Evolutionary conservation across 2,797 vertebrate genomes (phyloP), one percentile per base, ranked within the genome.

Genomic region (Lophura swinhoii): DNA sequence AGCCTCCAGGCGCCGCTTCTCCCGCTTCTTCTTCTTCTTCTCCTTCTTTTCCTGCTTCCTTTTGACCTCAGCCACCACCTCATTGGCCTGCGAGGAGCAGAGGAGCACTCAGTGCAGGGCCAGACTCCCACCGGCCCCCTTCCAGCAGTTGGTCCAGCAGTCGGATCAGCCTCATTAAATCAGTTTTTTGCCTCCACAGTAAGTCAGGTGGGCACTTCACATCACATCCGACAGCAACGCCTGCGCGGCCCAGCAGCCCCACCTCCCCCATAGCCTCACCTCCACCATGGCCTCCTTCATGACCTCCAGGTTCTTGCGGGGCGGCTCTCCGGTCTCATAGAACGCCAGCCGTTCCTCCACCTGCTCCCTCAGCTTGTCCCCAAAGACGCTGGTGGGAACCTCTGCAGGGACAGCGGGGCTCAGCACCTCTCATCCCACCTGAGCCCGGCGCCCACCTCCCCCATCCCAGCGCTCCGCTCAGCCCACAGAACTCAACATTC

Each of bases 101-200:
- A 14, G 35, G 11, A 18, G 31, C n/a, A 5, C 6, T 71, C 28
- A 21, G 16, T 4, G 1, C 7, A 2, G 7, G 11, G n/a, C 8
- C 2, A 2, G 7, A 5, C 2, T 6, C 64, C 49, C 22, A 2
- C 35, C 41, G 53, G 1, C 53, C 18, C 29, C 10, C 7, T 12
- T 12, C 23, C 26, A 14, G 0, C 5, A 20, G 37, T 37, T 37
- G 37, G 37, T 37, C 37, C 12, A 16, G 1, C n/a, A 10, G 96
- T 96, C 95, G 98, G 89, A 97, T 99, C 99, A 99, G 99, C 96
- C 99, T 99, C 99, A 99, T 99, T 99, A 99, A 99, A 99, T 99
- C 99, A 99, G 98, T 97, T 98, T 97, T 96, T 96, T 78, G 73
- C 87, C 99, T 98, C 97, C 99, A 99, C 1, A 0, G 41, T 0